Conservation (phyloP, 2,888 invertebrate genomes). For the Heliconius hortense region DNA sequence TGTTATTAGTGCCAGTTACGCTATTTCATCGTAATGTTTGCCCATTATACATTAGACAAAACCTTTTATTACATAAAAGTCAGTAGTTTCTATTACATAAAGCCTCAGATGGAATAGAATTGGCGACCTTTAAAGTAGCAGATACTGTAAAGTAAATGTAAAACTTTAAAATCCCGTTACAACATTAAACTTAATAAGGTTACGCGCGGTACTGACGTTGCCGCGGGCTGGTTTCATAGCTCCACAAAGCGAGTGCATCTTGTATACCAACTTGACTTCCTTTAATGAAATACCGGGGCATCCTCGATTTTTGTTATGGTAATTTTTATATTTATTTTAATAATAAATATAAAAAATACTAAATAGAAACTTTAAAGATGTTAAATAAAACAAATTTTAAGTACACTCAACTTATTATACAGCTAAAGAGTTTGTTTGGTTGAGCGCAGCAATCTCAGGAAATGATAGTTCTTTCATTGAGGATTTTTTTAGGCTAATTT, state of each 20-base stretch:
- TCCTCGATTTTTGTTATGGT: slow-evolving; percentile 2
- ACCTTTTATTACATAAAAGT: too few relatives aligned
- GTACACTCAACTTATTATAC: neutral
- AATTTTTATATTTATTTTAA: neutral
- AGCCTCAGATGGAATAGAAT: neutral
- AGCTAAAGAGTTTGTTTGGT: too few relatives aligned
- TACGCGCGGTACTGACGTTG: neutral
- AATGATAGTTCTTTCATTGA: too few relatives aligned
- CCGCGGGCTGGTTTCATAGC: neutral
- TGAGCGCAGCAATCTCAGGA: too few relatives aligned
- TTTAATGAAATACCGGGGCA: slow-evolving; percentile 4
- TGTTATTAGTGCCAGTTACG: neutral
- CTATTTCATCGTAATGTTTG: neutral
- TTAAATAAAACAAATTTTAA: neutral
- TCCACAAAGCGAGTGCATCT: slow-evolving; percentile 17
- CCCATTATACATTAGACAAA: neutral
- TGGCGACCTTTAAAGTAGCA: neutral
- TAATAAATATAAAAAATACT: too few relatives aligned
- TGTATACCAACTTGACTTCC: slow-evolving; percentile 9
- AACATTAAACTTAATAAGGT: neutral
- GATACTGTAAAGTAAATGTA: neutral
- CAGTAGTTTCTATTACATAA: too few relatives aligned
- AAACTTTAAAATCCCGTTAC: neutral
- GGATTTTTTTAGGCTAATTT: too few relatives aligned
- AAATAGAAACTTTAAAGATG: neutral